Percentiles rank a stretch among this genome's conserved stretches.
These are phyloP conservation scores for Serilophus lunatus DNA, from an alignment of 2,113 vertebrate genomes.

Conservation along the genomic window DNA sequence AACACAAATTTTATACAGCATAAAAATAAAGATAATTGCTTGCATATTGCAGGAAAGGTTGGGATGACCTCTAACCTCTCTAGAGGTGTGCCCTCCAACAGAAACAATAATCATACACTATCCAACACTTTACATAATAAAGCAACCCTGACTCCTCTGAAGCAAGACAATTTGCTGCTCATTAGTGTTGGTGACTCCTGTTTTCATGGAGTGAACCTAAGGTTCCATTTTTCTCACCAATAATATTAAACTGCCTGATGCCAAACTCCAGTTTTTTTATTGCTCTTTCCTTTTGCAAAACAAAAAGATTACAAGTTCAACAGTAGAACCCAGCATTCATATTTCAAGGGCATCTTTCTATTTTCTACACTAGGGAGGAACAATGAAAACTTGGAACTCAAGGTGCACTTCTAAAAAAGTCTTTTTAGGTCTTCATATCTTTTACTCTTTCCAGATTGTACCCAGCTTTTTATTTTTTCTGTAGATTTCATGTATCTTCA, in stretches of 20 bases:
- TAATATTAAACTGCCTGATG: neutral
- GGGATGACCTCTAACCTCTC: neutral
- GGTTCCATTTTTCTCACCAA: neutral
- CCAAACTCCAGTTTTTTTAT: neutral
- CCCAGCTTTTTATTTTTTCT: neutral
- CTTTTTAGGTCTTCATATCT: neutral
- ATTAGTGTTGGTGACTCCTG: neutral
- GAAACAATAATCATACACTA: neutral
- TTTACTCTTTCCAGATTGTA: neutral
- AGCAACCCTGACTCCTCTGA: neutral
- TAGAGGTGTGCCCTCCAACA: neutral
- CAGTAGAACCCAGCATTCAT: neutral
- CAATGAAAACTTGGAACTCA: neutral
- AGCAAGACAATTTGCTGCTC: neutral
- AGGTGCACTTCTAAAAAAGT: neutral
- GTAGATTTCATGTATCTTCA: neutral
- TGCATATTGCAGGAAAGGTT: neutral
- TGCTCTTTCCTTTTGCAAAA: neutral
- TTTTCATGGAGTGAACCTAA: neutral
- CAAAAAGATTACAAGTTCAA: neutral
- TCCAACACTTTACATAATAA: neutral
- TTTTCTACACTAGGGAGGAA: neutral
- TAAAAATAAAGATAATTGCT: neutral
- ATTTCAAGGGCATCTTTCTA: neutral
- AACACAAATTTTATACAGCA: neutral